Base-by-base conservation (phyloP, 2,888 invertebrate species). In the Acholoe squamosa region DNA sequence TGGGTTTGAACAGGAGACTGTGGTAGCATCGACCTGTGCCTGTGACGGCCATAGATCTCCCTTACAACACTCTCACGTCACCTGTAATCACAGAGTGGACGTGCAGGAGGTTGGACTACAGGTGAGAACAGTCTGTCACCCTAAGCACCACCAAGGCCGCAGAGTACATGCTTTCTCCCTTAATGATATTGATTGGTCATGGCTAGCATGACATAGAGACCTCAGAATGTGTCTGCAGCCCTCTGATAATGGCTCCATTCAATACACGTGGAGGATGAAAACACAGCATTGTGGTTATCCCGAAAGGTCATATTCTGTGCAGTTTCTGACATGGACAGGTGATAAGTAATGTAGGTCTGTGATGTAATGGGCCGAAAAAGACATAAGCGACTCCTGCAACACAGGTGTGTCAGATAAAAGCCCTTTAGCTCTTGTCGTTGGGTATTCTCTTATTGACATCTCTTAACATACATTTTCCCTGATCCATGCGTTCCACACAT, bases 151-250 rank as follows among this genome's bases (percentile, higher is more conserved):
- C 28, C 19, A 14, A 28, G 0, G 71, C 25, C 71, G 0, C 28
- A 28, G 12, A 14, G 28, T 5, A 71, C 71, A 71, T 71, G 71
- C 28, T 71, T 71, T 71, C 25, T 28, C 19, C 28, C 71, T 71
- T 71, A 71, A 71, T 71, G 71, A 25, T 71, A 71, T 71, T 71
- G 71, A 71, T 71, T 16, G 71, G 71, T 28, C 71, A 28, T 71
- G 31, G 12, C 25, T 5, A 5, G 1, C 0, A 71, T 14, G 25
- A n/a, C 14, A 10, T 61, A 61, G 19, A 61, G n/a, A 61, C 61
- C 19, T 10, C 43, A 43, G 43, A 43, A 43, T 43, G 28, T 71
- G 28, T 0, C 71, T 16, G 25, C 71, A 14, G 71, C 0, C 25
- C 71, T 28, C 28, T 71, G 71, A 14, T 28, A 28, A 43, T 43